These are phyloP conservation scores for Sylvilagus bachmani DNA, from an alignment of 2,113 vertebrate genomes.

Conservation along the genomic window DNA sequence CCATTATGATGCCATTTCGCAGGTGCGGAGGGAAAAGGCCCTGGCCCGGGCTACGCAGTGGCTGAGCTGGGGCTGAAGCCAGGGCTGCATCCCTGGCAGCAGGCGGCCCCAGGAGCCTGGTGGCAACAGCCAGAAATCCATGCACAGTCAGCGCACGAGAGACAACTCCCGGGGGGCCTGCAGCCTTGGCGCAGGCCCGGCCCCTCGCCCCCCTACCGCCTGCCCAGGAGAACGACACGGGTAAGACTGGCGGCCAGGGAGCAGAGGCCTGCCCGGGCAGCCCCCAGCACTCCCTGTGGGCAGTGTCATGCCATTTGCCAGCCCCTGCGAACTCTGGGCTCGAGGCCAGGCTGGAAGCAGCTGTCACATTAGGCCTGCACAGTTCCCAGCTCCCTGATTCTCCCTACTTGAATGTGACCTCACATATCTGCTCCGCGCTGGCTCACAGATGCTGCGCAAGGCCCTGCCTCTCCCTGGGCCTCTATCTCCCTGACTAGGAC, in stretches of 20 bases:
- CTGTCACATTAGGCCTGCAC: background rate
- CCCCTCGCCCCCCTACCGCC: background rate
- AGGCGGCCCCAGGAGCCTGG: background rate
- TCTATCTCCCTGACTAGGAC: background rate
- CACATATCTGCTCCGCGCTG: background rate
- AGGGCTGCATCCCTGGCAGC: background rate
- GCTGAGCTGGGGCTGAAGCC: background rate
- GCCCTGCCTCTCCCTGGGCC: background rate
- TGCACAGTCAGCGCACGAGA: constrained; percentile 16
- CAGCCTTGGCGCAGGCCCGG: constrained; percentile 11
- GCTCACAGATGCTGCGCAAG: background rate
- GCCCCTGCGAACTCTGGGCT: background rate
- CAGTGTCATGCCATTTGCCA: background rate
- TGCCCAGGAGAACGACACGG: background rate
- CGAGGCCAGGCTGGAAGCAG: constrained; percentile 39
- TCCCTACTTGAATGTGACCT: background rate
- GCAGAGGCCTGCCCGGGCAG: background rate
- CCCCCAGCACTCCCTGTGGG: background rate
- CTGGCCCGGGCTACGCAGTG: background rate
- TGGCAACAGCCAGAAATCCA: constrained; percentile 20
- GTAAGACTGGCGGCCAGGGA: background rate
- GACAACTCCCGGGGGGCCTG: background rate
- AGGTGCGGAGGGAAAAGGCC: background rate
- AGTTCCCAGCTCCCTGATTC: background rate
- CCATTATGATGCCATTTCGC: constrained; percentile 51